Evolutionary conservation across 1,140 invertebrate species (phyloP).

Genomic region (Drosophila auraria): DNA sequence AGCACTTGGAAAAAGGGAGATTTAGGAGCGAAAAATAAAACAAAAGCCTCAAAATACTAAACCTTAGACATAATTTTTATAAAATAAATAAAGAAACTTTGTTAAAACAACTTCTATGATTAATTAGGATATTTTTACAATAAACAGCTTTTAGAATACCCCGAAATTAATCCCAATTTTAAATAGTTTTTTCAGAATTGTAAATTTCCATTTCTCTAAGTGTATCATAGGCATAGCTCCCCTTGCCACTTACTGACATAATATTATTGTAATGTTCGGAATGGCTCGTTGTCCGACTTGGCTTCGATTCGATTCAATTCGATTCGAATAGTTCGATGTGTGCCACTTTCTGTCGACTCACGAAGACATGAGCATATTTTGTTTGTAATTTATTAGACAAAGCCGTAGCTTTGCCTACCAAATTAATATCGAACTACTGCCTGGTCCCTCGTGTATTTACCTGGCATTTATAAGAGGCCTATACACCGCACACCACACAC

Average conservation of each 20-base stretch:
- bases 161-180: neutral
- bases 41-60: too few relatives aligned
- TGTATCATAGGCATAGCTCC: slow-evolving; percentile 10
- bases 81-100: neutral
- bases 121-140: neutral
- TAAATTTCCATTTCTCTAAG: neutral
- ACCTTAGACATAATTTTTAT: neutral
- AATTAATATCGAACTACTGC: slow-evolving; percentile 62
- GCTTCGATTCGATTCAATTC: slow-evolving; percentile 36
- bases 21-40: too few relatives aligned
- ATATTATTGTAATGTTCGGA: slow-evolving; percentile 78
- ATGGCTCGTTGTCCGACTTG: slow-evolving; percentile 42
- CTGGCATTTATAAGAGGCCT: slow-evolving; percentile 3
- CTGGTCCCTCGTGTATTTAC: slow-evolving; percentile 13
- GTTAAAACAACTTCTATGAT: too few relatives aligned
- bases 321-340: slow-evolving; percentile 46
- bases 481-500: neutral
- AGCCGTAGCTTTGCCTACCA: slow-evolving; percentile 65
- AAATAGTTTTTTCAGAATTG: neutral
- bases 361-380: slow-evolving; percentile 81
- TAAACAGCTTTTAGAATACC: rapidly evolving
- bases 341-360: slow-evolving; percentile 79
- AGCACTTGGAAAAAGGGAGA: neutral
- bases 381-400: slow-evolving; percentile 80
- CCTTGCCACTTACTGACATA: slow-evolving; percentile 69